Base-by-base conservation (phyloP, 2,797 vertebrate genomes). In the Platyrinchus mystaceus region DNA sequence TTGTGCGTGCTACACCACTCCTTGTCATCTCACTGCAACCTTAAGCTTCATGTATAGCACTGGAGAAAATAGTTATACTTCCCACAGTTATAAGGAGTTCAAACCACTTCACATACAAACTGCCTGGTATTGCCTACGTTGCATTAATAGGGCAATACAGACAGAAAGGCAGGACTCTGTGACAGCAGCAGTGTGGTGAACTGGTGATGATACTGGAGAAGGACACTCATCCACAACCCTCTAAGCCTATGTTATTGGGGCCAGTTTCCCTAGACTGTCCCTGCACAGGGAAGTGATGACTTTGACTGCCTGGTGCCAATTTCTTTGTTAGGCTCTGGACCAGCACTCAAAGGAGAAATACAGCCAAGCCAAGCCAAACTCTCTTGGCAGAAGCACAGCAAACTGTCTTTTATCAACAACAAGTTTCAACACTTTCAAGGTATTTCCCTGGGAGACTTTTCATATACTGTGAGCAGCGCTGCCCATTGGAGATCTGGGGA, bases 181-280 rank as follows among this genome's bases (percentile, higher is more conserved):
- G 17, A 4, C 39, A 36, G 23, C 70, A 70, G 8, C 3, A 14
- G 7, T 2, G 13, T 18, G 5, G 0, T 27, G 23, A 37, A 3
- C 2, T 41, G 50, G 18, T 70, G 44, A 36, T 66, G 34, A 12
- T 18, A 50, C 43, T 49, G 77, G 17, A 80, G 20, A 68, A 50
- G 4, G 22, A 32, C 17, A 41, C 7, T 10, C 8, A 27, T 18
- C 13, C 16, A 34, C 8, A 46, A 9, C 14, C 9, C 24, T 71
- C 37, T 32, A 39, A 56, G 24, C 12, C 32, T 23, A 2, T 22
- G 30, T 17, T 63, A 46, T n/a, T 4, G 10, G 23, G 26, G 6
- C 13, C 64, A 39, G 5, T 18, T 49, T 41, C 9, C 19, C 34
- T 58, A 49, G 3, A 8, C 6, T 44, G 71, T 41, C 19, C 47